Percentiles rank a stretch among this genome's conserved stretches.
phyloP scores from a whole-genome alignment of 2,797 vertebrate species.

The Epinephelus awoara region DNA sequence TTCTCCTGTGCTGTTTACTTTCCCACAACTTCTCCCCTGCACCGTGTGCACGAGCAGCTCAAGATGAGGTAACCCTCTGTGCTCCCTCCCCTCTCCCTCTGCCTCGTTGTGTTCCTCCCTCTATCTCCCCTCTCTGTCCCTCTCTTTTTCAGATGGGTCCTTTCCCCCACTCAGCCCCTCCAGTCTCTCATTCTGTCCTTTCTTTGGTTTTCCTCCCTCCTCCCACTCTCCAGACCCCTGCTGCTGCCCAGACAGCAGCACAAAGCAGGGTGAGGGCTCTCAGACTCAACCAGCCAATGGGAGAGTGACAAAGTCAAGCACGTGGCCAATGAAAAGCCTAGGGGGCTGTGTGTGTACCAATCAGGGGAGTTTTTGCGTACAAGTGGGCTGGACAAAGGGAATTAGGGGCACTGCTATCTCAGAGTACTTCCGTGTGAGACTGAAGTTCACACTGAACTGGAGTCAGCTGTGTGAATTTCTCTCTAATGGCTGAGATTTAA shows the following conservation, averaged over 20 bases:
- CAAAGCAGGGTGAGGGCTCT: constrained; percentile 60
- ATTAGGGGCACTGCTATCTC: constrained; percentile 57
- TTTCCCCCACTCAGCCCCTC: constrained; percentile 45
- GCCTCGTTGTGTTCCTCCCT: constrained; percentile 51
- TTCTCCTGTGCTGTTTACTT: constrained; percentile 83
- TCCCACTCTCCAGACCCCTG: constrained; percentile 70
- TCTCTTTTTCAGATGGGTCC: constrained; percentile 61
- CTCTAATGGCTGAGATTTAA: background rate
- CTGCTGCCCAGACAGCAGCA: constrained; percentile 76
- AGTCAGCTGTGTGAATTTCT: background rate
- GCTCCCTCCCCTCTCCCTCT: constrained; percentile 65
- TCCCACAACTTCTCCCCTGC: constrained; percentile 83
- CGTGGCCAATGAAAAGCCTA: constrained; percentile 72
- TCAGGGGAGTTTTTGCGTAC: constrained; percentile 33
- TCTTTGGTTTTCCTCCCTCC: constrained; percentile 72
- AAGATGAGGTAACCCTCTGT: constrained; percentile 74
- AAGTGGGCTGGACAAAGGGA: constrained; percentile 70
- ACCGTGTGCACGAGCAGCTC: constrained; percentile 69
- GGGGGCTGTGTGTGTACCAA: constrained; percentile 60
- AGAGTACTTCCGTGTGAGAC: constrained; percentile 68
- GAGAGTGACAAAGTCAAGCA: constrained; percentile 37
- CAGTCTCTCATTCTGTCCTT: constrained; percentile 68
- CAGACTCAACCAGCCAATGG: constrained; percentile 67
- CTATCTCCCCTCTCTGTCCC: constrained; percentile 47
- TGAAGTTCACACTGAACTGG: constrained; percentile 11